These are phyloP conservation scores for Danionella dracula DNA, from an alignment of 2,797 vertebrate genomes.

Conservation along the genomic window DNA sequence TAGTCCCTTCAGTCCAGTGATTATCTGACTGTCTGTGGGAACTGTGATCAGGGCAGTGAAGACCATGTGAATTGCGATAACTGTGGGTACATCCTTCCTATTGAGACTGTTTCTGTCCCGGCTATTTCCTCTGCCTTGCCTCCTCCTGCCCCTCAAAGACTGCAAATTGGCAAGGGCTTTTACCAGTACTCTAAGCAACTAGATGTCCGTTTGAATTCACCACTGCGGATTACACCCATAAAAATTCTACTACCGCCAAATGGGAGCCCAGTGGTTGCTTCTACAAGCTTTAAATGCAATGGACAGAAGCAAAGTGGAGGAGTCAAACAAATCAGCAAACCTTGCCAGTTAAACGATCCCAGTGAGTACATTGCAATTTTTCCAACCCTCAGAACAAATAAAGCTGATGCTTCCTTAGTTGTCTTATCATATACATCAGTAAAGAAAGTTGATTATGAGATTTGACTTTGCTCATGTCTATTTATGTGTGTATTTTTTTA, in stretches of 20 bases:
- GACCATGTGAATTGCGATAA: constrained; percentile 71
- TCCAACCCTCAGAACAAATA: too few species aligned
- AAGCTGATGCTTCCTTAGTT: too few species aligned
- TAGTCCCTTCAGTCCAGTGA: constrained; percentile 67
- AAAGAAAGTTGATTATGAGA: too few species aligned
- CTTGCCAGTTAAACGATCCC: constrained; percentile 82
- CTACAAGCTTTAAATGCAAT: constrained; percentile 59
- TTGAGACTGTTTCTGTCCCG: constrained; percentile 63
- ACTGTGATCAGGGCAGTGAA: constrained; percentile 73
- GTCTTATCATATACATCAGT: too few species aligned
- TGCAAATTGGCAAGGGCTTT: constrained; percentile 73
- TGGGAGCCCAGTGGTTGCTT: constrained; percentile 64
- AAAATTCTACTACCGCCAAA: constrained; percentile 67
- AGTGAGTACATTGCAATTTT: constrained; percentile 71
- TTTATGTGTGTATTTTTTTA: constrained; percentile 50
- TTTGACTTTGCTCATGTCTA: background rate
- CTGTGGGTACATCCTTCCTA: constrained; percentile 65
- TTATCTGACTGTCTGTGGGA: constrained; percentile 68
- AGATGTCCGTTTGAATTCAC: constrained; percentile 64
- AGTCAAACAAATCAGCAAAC: constrained; percentile 63
- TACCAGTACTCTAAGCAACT: constrained; percentile 64
- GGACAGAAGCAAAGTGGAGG: constrained; percentile 64
- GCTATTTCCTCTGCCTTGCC: constrained; percentile 63
- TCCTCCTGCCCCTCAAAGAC: constrained; percentile 68
- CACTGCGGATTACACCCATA: constrained; percentile 58